Evolutionary conservation across 2,113 vertebrate species (phyloP).

Genomic region (Melanotaenia duboulayi): DNA sequence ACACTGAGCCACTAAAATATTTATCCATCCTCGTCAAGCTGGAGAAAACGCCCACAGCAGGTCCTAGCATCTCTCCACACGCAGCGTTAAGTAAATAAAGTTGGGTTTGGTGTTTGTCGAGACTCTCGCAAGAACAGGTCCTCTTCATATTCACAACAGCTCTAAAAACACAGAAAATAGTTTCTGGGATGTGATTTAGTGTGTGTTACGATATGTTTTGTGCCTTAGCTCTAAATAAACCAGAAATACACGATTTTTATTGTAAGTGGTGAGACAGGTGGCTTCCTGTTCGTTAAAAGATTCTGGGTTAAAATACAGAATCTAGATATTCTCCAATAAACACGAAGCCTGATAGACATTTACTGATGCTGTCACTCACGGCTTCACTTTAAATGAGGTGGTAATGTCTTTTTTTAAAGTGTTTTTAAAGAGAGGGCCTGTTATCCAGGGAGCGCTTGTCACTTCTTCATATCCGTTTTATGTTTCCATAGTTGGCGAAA

Average conservation of each 20-base stretch:
- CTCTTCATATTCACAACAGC: not conserved
- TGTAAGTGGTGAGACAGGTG: too few species aligned
- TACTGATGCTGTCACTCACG: not conserved
- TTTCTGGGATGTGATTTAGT: not conserved
- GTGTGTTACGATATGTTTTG: not conserved
- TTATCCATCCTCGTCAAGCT: constrained; percentile 66
- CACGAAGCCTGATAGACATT: not conserved
- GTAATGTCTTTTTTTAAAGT: not conserved
- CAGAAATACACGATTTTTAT: not conserved
- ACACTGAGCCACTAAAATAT: constrained; percentile 68
- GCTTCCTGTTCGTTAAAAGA: too few species aligned
- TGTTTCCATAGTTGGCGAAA: not conserved
- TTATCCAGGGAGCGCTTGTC: constrained; percentile 8
- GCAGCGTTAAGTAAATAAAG: constrained; percentile 7
- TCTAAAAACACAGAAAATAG: not conserved
- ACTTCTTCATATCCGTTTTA: constrained; percentile 23
- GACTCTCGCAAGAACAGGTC: not conserved
- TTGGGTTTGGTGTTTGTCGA: not conserved
- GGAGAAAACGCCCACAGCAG: constrained; percentile 31
- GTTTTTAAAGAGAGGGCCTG: constrained; percentile 2
- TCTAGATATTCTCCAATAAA: constrained; percentile 2
- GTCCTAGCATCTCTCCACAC: constrained; percentile 1
- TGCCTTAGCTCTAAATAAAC: not conserved
- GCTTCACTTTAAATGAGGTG: not conserved
- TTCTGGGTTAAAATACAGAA: too few species aligned